Base-by-base conservation (phyloP, 2,888 invertebrate species). In the Amblyjoppa fuscipennis region DNA sequence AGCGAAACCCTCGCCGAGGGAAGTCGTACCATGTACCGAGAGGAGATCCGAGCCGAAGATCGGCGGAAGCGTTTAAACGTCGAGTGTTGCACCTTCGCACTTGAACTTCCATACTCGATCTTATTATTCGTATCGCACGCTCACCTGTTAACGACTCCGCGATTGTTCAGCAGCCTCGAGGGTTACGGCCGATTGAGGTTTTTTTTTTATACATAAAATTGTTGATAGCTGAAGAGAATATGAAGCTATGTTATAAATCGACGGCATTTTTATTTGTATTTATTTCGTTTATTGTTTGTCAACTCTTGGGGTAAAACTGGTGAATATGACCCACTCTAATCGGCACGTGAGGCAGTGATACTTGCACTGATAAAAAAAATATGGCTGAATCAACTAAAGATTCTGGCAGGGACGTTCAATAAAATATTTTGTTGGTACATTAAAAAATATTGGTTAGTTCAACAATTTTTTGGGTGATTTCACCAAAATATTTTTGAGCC, bases 51-150 rank as follows among this genome's bases (percentile, higher is more conserved):
- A 81, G 73, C 61, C 74, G 74, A 74, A 79, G 82, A 82, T 85
- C 82, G 75, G 85, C 77, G 81, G 83, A 86, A 83, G 83, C 83
- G 81, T 86, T 86, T 83, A 80, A 86, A 51, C 76, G 74, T 68
- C 80, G 83, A 73, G 74, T 83, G 81, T 77, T 83, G 77, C 85
- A 85, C 79, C 79, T 85, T 82, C 82, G 85, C 81, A 83, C 83
- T 86, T 86, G 80, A 86, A 83, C 83, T 83, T 83, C 61, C 2
- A 69, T 64, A 31, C 53, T 59, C 25, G 28, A 71, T 68, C 38
- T 20, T 31, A 20, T 69, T 49, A 31, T 53, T 76, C 34, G 49
- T 77, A 76, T 71, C 64, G 16, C 68, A 69, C 69, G 61, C 68
- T 68, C 68, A 70, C 64, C 49, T 75, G 73, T 83, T 81, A 69